Evolutionary conservation across 2,888 invertebrate genomes (phyloP), one percentile per base, ranked within the genome.

Genomic region (Odontocolon sp.): DNA sequence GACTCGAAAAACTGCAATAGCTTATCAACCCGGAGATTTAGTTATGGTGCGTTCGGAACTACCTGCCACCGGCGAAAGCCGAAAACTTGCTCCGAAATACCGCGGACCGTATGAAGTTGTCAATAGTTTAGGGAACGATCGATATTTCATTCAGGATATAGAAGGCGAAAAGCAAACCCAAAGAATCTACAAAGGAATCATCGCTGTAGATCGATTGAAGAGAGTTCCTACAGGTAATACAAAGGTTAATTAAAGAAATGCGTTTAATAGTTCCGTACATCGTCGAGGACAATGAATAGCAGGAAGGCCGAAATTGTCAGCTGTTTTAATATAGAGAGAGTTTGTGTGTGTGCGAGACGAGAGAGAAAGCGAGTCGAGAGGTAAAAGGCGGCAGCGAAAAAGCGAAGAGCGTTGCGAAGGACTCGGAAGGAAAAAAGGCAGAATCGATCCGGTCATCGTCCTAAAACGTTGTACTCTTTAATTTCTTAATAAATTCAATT

Each of bases 81-180:
- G 67, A 28, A 79, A 79, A 54, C 23, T 74, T 16, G 40, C 18
- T 3, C 23, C 47, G 2, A 72, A 74, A 56, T 78, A 70, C 61
- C 28, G 50, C 9, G 74, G 77, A 3, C 71, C 77, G 6, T 79
- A 79, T 31, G 74, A 79, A 28, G 31, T 77, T 3, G 74, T 74
- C 4, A 77, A 70, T 28, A 47, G 21, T 2, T 28, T 78, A 16
- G 71, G 57, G 8, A 72, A 54, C 2, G 78, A 78, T 61, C 33
- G 69, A 21, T 79, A 77, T 38, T 23, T 79, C 4, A 18, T 77
- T 6, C 45, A 76, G 21, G 78, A 78, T 16, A 71, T 79, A 14
- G 72, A 79, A 33, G 79, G 69, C 1, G 77, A 79, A 26, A 67
- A 77, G n/a, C 77, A 74, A 56, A 78, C 76, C 50, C 21, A 38